phyloP scores from a whole-genome alignment of 2,797 vertebrate genomes.

The Manis pentadactyla region DNA sequence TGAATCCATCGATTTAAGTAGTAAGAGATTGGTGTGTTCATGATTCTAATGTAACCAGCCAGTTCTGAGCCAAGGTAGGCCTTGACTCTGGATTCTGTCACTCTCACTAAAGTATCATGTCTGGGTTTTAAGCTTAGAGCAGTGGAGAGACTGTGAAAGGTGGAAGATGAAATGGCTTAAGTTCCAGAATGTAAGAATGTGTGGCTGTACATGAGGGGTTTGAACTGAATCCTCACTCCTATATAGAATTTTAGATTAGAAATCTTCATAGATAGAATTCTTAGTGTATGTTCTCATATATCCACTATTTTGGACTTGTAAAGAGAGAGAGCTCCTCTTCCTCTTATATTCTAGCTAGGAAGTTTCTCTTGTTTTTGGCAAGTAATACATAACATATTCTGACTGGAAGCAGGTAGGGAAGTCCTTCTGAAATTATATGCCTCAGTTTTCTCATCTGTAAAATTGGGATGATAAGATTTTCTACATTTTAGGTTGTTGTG shows the following conservation, averaged over 20 bases:
- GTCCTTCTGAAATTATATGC: conserved; percentile 42
- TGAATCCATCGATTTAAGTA: neutral
- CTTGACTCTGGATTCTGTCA: conserved; percentile 13
- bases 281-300: conserved; percentile 27
- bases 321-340: conserved; percentile 27
- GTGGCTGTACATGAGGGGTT: neutral
- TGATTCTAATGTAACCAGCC: neutral
- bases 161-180: neutral
- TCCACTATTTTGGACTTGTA: conserved; percentile 66
- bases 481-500: conserved; percentile 33
- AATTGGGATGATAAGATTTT: conserved; percentile 46
- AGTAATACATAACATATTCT: conserved; percentile 48
- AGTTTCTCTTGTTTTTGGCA: conserved; percentile 58
- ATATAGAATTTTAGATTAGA: conserved; percentile 4
- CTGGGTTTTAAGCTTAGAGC: conserved; percentile 49
- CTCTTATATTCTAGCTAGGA: conserved; percentile 59
- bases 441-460: conserved; percentile 54
- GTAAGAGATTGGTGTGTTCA: neutral
- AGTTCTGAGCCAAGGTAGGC: conserved; percentile 8
- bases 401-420: conserved; percentile 33
- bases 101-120: neutral
- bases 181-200: conserved; percentile 45
- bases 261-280: neutral
- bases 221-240: conserved; percentile 19
- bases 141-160: neutral